Conservation (phyloP, 2,113 vertebrate genomes). For the Eudorcas thomsonii region DNA sequence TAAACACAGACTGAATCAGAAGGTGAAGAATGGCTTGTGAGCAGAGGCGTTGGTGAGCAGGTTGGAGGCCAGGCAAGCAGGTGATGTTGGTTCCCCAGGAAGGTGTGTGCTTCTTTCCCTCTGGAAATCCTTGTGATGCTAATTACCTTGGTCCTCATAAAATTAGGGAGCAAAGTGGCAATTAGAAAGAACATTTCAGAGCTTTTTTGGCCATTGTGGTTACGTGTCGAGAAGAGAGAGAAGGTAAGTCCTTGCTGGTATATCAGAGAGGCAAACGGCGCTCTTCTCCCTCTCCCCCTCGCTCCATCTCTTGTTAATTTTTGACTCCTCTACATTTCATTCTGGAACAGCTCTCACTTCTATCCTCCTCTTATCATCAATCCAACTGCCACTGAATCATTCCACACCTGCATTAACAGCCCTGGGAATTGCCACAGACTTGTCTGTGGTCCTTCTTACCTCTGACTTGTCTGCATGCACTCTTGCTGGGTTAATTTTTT, state of each 20-base stretch:
- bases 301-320: fast-evolving
- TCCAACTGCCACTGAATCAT: fast-evolving
- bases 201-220: not conserved
- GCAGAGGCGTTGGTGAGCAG: too few relatives aligned
- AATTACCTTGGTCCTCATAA: not conserved
- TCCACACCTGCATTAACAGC: fast-evolving
- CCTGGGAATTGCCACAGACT: fast-evolving
- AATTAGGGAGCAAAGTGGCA: not conserved
- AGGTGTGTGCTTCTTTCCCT: fast-evolving
- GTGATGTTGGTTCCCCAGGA: fast-evolving
- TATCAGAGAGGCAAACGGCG: fast-evolving
- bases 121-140: not conserved
- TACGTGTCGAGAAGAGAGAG: not conserved
- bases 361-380: not conserved
- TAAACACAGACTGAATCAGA: not conserved
- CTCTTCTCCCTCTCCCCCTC: fast-evolving
- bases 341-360: fast-evolving
- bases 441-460: fast-evolving
- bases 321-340: not conserved
- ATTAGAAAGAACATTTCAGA: not conserved
- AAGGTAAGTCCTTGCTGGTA: fast-evolving
- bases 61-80: fast-evolving
- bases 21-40: fast-evolving
- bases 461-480: not conserved
- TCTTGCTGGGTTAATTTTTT: not conserved